Evolutionary conservation across 2,888 invertebrate species (phyloP).

Genomic region (Latheticus oryzae): DNA sequence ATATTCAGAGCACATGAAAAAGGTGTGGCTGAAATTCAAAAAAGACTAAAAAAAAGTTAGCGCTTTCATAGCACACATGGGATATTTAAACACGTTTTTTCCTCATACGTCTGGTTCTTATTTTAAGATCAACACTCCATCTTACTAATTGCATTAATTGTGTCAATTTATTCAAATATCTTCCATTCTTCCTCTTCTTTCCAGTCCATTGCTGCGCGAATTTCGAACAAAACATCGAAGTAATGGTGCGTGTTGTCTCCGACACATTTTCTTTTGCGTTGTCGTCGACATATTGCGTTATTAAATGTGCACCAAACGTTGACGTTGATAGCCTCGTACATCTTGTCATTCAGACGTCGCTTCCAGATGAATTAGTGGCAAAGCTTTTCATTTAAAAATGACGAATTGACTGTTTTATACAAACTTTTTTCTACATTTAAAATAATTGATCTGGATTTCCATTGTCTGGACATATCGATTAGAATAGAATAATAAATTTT

Average conservation of each 20-base stretch:
- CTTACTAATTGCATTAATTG: no score
- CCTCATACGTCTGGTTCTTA: no score
- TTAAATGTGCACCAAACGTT: constrained; percentile 49
- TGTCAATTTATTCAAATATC: no score
- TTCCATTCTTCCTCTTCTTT: constrained; percentile 14
- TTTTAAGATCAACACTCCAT: no score
- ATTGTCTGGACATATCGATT: constrained; percentile 32
- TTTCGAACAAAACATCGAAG: constrained; percentile 32
- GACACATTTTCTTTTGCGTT: constrained; percentile 27
- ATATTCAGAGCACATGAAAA: constrained; percentile 12
- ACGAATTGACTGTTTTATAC: no score
- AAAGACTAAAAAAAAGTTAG: constrained; percentile 6
- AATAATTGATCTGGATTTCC: constrained; percentile 2
- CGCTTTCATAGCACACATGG: constrained; percentile 3
- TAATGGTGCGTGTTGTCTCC: constrained; percentile 32
- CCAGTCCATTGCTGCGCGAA: constrained; percentile 42
- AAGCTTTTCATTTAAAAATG: constrained; percentile 42
- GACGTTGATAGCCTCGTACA: constrained; percentile 50
- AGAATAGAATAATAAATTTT: constrained; percentile 35
- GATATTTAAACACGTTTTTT: background rate
- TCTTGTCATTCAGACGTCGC: constrained; percentile 52
- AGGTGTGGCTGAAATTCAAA: constrained; percentile 18
- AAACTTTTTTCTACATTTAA: no score
- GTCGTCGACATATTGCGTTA: constrained; percentile 49
- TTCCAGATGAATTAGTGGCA: constrained; percentile 39